phyloP scores from a whole-genome alignment of 2,113 vertebrate genomes.

The Melospiza melodia region DNA sequence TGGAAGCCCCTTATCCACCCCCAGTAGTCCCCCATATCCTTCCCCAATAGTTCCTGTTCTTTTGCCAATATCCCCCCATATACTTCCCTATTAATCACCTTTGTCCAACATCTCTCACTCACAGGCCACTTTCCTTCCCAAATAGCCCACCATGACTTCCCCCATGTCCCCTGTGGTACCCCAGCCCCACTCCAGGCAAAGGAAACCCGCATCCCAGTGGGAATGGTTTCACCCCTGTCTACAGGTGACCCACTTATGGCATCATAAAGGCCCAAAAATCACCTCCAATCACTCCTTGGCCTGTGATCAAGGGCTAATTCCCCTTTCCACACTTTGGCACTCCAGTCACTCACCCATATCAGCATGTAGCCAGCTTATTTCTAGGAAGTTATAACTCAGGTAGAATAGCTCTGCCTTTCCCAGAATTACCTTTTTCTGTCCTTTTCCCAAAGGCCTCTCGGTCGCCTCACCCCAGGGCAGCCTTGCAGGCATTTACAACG shows the following conservation, averaged over 20 bases:
- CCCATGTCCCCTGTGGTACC: no score
- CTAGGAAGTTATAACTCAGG: neutral
- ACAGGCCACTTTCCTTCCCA: no score
- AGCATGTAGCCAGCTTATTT: fast-evolving
- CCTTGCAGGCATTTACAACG: conserved; percentile 84
- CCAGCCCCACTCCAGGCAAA: neutral
- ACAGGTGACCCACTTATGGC: neutral
- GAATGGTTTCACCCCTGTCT: fast-evolving
- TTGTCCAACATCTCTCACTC: no score
- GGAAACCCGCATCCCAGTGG: neutral
- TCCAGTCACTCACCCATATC: neutral
- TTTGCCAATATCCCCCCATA: no score
- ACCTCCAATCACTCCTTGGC: neutral
- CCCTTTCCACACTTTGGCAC: no score
- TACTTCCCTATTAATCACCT: no score
- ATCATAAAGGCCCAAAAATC: neutral
- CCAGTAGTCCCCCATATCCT: no score
- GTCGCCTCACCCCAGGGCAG: neutral
- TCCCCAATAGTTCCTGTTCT: no score
- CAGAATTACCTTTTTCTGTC: neutral
- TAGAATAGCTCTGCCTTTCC: neutral
- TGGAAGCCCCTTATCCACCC: no score
- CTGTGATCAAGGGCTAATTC: neutral
- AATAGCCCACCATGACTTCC: no score
- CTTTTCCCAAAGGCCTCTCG: conserved; percentile 76